These are phyloP conservation scores for Champsocephalus gunnari DNA, from an alignment of 2,797 vertebrate species.

Conservation along the genomic window DNA sequence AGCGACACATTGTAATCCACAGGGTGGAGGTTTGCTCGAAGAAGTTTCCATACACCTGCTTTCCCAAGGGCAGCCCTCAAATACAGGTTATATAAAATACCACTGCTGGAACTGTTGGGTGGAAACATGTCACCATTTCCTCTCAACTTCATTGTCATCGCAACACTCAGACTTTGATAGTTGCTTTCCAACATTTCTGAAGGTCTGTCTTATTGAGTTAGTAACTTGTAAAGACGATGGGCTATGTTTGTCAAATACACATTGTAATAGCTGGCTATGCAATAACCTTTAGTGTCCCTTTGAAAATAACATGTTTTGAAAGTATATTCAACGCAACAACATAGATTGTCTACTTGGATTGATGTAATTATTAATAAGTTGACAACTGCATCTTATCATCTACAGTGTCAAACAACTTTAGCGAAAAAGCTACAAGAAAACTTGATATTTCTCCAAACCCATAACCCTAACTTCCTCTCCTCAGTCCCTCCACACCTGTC, in stretches of 20 bases:
- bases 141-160: background rate
- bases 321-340: background rate
- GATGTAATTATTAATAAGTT: background rate
- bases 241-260: background rate
- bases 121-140: background rate
- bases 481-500: conserved; percentile 19
- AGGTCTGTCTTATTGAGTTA: background rate
- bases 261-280: background rate
- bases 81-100: background rate
- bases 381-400: background rate
- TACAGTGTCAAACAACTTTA: background rate
- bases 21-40: background rate
- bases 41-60: conserved; percentile 5
- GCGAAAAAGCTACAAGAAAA: conserved; percentile 1
- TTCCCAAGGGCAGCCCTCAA: background rate
- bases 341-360: background rate
- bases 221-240: background rate
- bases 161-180: background rate
- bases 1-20: background rate
- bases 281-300: background rate
- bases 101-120: background rate
- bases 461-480: conserved; percentile 22
- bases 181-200: background rate
- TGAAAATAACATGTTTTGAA: background rate
- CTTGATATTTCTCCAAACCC: conserved; percentile 18